A percentile compares a stretch with the other conserved stretches of the same genome.
phyloP scores from a whole-genome alignment of 2,113 vertebrate genomes.

The Toxotes chatareus region DNA sequence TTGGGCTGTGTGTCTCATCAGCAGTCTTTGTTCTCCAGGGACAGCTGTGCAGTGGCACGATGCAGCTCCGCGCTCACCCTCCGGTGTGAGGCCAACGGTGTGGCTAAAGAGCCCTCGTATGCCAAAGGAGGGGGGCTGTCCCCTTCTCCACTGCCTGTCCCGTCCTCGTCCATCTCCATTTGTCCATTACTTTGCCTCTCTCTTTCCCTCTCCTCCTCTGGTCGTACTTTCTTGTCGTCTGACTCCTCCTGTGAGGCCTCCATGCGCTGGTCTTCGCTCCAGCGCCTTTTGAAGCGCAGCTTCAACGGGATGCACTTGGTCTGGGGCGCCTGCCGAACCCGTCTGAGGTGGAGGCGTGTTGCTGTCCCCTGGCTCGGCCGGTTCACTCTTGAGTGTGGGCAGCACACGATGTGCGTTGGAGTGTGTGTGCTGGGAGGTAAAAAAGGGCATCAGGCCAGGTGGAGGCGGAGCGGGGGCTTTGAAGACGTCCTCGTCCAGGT shows the following conservation, averaged over 20 bases:
- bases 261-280: constrained; percentile 93
- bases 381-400: constrained; percentile 80
- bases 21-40: constrained; percentile 92
- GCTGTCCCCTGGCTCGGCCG: constrained; percentile 62
- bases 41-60: constrained; percentile 91
- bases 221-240: constrained; percentile 88
- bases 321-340: constrained; percentile 43
- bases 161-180: constrained; percentile 75
- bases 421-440: constrained; percentile 63
- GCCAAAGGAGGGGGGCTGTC: constrained; percentile 73
- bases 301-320: constrained; percentile 92
- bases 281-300: constrained; percentile 92
- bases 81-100: constrained; percentile 69
- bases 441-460: constrained; percentile 73
- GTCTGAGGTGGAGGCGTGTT: constrained; percentile 70
- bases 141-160: constrained; percentile 68
- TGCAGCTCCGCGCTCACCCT: constrained; percentile 90
- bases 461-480: constrained; percentile 88
- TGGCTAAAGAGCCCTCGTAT: constrained; percentile 67
- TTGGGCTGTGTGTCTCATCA: constrained; percentile 76
- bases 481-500: constrained; percentile 93
- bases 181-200: constrained; percentile 71
- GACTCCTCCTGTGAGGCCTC: constrained; percentile 86
- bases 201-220: constrained; percentile 70
- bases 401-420: constrained; percentile 50